Evolutionary conservation across 2,113 vertebrate genomes (phyloP), one percentile per base, ranked within the genome.

Genomic region (Marcusenius ussheri): DNA sequence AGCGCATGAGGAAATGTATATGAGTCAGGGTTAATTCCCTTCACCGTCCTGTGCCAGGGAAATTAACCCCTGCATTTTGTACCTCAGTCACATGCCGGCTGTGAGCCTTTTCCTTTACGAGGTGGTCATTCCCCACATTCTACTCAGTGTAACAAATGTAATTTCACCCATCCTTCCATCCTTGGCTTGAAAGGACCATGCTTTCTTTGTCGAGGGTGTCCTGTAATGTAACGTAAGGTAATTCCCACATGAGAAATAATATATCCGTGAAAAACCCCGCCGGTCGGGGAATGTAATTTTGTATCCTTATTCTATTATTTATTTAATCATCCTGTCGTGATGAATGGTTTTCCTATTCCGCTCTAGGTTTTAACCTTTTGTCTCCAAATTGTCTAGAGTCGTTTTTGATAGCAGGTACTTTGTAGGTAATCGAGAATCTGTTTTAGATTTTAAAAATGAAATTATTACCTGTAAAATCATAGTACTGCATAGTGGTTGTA

Each of bases 81-180:
- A 83, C 19, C 15, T 24, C 87, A 90, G 85, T 91, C 84, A 90
- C 88, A 91, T 10, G 13, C 46, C 83, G 51, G 47, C 89, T 77
- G 87, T 4, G 8, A 87, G 62, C 49, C 24, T 31, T 86, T 47
- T 77, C 90, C 15, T n/a, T 90, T 51, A 56, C 27, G n/a, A 31
- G 21, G 83, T 90, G 10, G 49, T 80, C 62, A n/a, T 58, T 70
- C 83, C 24, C 27, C 70, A 56, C 74, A 62, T 80, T 42, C 51
- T 66, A 66, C 24, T 50, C 83, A 35, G 39, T 90, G 62, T 74
- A 53, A n/a, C 15, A 88, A 53, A 90, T 90, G 27, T 87, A 27
- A 15, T 91, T 45, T 85, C 89, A 80, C 88, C 58, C 90, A 70
- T 87, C 58, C 11, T 53, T 83, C 83, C 53, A 87, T 21, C 70